Evolutionary conservation across 2,888 invertebrate genomes (phyloP).

Genomic region (Platynereis dumerilii): DNA sequence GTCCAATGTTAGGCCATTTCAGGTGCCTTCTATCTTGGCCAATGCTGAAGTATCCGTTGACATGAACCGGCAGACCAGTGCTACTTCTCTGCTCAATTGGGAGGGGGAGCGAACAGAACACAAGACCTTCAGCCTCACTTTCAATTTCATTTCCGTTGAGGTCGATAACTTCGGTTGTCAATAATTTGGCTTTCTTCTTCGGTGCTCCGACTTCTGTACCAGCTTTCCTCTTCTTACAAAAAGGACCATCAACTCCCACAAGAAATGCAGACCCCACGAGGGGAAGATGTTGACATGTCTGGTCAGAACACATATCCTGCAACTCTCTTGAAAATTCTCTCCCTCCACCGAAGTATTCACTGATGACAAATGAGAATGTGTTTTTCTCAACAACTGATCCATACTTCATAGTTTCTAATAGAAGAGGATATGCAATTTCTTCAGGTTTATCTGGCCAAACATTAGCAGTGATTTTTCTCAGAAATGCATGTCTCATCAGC

Average conservation of each 20-base stretch:
- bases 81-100: conserved; percentile 45
- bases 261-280: conserved; percentile 42
- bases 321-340: conserved; percentile 18
- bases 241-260: conserved; percentile 6
- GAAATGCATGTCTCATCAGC: conserved; percentile 1
- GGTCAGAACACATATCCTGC: conserved; percentile 24
- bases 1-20: conserved; percentile 51
- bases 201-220: background rate
- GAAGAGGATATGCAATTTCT: conserved; percentile 9
- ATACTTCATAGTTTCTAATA: conserved; percentile 20
- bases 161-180: background rate
- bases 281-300: conserved; percentile 36
- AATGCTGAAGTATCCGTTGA: conserved; percentile 57
- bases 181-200: no score
- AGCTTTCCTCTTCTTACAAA: background rate
- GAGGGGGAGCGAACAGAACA: conserved; percentile 57
- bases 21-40: conserved; percentile 53
- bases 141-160: background rate
- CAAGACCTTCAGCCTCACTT: conserved; percentile 44
- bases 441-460: conserved; percentile 11
- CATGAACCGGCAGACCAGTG: conserved; percentile 56
- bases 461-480: conserved; percentile 1
- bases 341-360: conserved; percentile 30
- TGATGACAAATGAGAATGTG: conserved; percentile 22
- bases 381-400: conserved; percentile 4